Evolutionary conservation across 2,797 vertebrate genomes (phyloP).

Genomic region (Luscinia luscinia): DNA sequence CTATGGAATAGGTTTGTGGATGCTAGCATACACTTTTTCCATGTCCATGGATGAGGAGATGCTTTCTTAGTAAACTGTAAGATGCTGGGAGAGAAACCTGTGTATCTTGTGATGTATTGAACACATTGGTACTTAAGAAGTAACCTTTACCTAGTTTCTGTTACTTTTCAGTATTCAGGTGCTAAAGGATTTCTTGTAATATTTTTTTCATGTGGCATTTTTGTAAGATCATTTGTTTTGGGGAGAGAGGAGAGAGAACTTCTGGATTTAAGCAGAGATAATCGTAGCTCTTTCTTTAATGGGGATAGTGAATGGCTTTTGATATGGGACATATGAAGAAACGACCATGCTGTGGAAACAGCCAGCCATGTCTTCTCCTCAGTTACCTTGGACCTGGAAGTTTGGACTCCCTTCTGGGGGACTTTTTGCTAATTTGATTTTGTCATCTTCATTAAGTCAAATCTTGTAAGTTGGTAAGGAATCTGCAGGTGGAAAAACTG

Average conservation of each 20-base stretch:
- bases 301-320: neutral
- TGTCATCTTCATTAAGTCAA: neutral
- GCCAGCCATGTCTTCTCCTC: neutral
- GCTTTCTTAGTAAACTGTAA: neutral
- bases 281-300: neutral
- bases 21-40: neutral
- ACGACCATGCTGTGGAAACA: neutral
- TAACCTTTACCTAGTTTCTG: neutral
- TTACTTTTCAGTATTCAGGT: neutral
- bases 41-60: neutral
- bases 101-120: neutral
- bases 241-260: neutral
- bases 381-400: neutral
- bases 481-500: neutral
- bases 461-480: neutral
- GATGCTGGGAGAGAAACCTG: neutral
- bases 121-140: neutral
- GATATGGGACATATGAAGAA: neutral
- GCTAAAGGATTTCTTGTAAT: neutral
- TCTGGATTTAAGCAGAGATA: neutral
- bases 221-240: neutral
- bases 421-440: neutral
- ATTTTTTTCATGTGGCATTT: neutral
- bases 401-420: neutral
- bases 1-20: neutral